Conservation (phyloP, 2,797 vertebrate species). For the Eulemur albifrons region DNA sequence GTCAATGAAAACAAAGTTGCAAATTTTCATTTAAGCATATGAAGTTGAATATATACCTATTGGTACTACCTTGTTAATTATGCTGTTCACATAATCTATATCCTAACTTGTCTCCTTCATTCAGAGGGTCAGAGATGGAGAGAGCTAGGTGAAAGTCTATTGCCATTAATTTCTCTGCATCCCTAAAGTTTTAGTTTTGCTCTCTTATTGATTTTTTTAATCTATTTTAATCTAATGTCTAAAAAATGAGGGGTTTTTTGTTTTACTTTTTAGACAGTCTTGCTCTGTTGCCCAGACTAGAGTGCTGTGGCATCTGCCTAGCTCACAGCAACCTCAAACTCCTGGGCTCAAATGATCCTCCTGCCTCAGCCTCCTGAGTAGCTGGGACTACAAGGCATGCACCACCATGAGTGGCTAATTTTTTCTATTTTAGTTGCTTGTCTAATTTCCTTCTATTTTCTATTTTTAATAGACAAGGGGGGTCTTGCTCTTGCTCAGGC, state of each 20-base stretch:
- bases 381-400: too few species aligned
- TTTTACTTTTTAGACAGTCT: too few species aligned
- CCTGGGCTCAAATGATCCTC: too few species aligned
- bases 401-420: too few species aligned
- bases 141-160: neutral
- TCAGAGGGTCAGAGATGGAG: neutral
- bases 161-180: neutral
- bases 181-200: neutral
- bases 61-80: neutral
- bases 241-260: neutral
- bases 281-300: too few species aligned
- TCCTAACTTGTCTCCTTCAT: neutral
- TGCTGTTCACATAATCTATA: neutral
- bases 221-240: neutral
- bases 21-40: neutral
- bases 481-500: too few species aligned
- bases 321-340: too few species aligned
- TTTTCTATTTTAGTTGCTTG: too few species aligned
- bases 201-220: neutral
- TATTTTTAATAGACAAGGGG: too few species aligned
- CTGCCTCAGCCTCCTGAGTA: too few species aligned
- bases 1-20: neutral
- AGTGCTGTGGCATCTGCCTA: too few species aligned
- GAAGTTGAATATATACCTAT: neutral
- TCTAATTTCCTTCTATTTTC: too few species aligned